Evolutionary conservation across 2,113 vertebrate genomes (phyloP).

Genomic region (Candoia aspera): DNA sequence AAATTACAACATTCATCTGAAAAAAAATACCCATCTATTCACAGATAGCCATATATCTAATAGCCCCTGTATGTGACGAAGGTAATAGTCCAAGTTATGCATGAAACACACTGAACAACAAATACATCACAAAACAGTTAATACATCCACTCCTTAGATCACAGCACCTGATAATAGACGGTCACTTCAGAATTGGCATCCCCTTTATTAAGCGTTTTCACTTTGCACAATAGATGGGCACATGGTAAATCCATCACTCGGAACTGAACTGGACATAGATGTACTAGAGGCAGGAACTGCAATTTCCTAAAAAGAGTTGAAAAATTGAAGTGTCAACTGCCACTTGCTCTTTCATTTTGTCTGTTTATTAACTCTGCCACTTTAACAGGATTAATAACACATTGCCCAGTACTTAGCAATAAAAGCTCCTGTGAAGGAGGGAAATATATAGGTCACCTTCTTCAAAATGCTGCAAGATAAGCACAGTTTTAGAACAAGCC

Average conservation of each 20-base stretch:
- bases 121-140: neutral
- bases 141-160: neutral
- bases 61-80: neutral
- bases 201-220: slow-evolving; percentile 90
- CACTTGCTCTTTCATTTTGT: rapidly evolving
- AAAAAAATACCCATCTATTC: neutral
- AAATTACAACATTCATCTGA: neutral
- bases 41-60: neutral
- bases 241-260: slow-evolving; percentile 88
- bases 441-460: neutral
- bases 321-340: slow-evolving; percentile 29
- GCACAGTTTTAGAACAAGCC: neutral
- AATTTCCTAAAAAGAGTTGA: slow-evolving; percentile 80
- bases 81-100: rapidly evolving
- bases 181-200: slow-evolving; percentile 96
- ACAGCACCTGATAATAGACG: slow-evolving; percentile 89
- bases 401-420: neutral
- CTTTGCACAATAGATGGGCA: slow-evolving; percentile 86
- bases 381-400: rapidly evolving
- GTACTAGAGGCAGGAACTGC: slow-evolving; percentile 78
- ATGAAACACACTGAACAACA: rapidly evolving
- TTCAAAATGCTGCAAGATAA: neutral
- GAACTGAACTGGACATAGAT: slow-evolving; percentile 88
- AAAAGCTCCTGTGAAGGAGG: neutral
- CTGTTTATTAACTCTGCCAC: neutral